Base-by-base conservation (phyloP, 2,888 invertebrate species). In the Amphipyra tragopoginis region DNA sequence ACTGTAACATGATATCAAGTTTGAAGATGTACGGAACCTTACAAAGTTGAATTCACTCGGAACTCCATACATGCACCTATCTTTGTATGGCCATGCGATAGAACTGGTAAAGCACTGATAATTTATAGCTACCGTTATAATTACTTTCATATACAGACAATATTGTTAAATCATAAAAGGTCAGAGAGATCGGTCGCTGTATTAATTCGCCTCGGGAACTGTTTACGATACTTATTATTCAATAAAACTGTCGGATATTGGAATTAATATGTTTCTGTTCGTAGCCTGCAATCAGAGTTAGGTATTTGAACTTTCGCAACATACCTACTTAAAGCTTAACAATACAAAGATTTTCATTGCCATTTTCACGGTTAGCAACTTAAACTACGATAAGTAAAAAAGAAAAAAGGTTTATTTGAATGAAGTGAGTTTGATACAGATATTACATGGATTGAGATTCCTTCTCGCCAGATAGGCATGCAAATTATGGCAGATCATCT, bases 201-300 rank as follows among this genome's bases (percentile, higher is more conserved):
- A 83, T 83, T 86, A 85, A 86, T 88, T 85, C 69, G 80, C 83
- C 82, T 59, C 78, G 70, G 84, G 84, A 85, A 75, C 84, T 85
- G 77, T 88, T 89, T 89, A 87, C 78, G 87, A 86, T 86, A 82
- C 82, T 83, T 84, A 88, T 85, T 90, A 90, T 89, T 89, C 83
- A 88, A 89, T 90, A 88, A 90, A 90, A 89, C 88, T 85, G 86
- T 87, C 86, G 42, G 79, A 80, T 79, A 79, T 67, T 56, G 65
- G 72, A 85, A 85, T 85, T 83, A 70, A 74, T 74, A 62, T 44
- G 64, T 69, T 73, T 62, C 55, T 53, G 64, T 63, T 44, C 40
- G 36, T 34, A 51, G 44, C 15, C 47, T 44, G 40, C 39, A 49
- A 73, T 38, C 38, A 29, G 13, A 54, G 40, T 29, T 45, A 54